Percentiles rank a stretch among this genome's conserved stretches.
phyloP scores from a whole-genome alignment of 2,113 vertebrate genomes.

The Hirundichthys speculiger region DNA sequence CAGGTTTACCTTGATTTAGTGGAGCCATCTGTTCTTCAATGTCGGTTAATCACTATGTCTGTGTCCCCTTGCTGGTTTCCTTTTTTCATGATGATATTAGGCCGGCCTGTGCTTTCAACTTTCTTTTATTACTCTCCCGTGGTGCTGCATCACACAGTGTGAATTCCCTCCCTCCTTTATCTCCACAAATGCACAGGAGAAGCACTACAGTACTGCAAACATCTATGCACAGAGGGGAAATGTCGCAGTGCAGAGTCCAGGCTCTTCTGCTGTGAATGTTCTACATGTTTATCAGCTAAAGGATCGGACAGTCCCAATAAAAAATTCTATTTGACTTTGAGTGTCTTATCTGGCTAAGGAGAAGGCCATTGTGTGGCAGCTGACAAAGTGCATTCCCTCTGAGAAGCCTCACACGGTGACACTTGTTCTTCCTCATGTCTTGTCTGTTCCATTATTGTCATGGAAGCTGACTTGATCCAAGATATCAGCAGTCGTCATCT shows the following conservation, averaged over 20 bases:
- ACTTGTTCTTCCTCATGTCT: constrained; percentile 39
- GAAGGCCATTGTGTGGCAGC: constrained; percentile 32
- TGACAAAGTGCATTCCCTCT: constrained; percentile 8
- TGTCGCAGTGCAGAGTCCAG: neutral
- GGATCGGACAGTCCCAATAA: neutral
- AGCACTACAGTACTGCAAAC: no score
- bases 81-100: constrained; percentile 47
- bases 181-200: no score
- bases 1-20: constrained; percentile 46
- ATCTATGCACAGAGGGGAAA: constrained; percentile 2
- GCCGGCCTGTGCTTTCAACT: no score
- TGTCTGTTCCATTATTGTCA: constrained; percentile 32
- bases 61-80: constrained; percentile 15
- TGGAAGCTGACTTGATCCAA: constrained; percentile 14
- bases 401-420: constrained; percentile 35
- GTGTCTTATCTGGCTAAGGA: constrained; percentile 25
- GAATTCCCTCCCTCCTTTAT: no score
- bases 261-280: neutral
- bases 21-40: constrained; percentile 18
- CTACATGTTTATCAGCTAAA: neutral
- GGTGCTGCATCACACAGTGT: no score
- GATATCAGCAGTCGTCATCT: constrained; percentile 36
- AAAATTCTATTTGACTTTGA: constrained; percentile 7
- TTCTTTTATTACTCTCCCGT: no score
- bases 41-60: constrained; percentile 22